Conservation (phyloP, 2,888 invertebrate species). For the Cheilosia impressa region DNA sequence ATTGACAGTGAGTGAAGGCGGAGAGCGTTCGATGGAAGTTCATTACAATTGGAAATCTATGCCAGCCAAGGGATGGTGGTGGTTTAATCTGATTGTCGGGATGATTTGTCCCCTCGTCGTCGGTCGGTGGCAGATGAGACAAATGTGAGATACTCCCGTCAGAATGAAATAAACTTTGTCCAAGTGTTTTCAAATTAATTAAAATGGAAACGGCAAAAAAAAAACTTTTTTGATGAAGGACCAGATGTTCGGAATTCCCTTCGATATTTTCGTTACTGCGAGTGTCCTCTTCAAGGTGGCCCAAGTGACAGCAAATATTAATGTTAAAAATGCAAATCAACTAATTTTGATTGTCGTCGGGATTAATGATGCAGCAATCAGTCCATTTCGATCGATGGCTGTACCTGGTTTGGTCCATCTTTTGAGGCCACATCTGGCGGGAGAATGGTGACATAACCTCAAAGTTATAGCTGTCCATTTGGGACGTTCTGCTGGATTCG, state of each 20-base stretch:
- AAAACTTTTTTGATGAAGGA: slow-evolving; percentile 16
- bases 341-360: slow-evolving; percentile 6
- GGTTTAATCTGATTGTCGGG: slow-evolving; percentile 71
- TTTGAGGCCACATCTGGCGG: too few relatives aligned
- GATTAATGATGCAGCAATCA: slow-evolving; percentile 30
- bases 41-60: slow-evolving; percentile 60
- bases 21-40: slow-evolving; percentile 55
- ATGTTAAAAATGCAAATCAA: slow-evolving; percentile 36
- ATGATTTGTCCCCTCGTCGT: slow-evolving; percentile 58
- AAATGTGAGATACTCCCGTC: slow-evolving; percentile 28
- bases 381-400: not conserved
- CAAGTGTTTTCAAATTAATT: slow-evolving; percentile 70
- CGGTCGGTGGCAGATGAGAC: not conserved
- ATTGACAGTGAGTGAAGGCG: slow-evolving; percentile 52
- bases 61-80: not conserved
- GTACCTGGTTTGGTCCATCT: too few relatives aligned
- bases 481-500: too few relatives aligned
- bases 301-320: slow-evolving; percentile 37
- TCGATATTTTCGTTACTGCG: not conserved
- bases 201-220: slow-evolving; percentile 8
- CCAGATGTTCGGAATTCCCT: slow-evolving; percentile 45
- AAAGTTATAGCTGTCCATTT: too few relatives aligned
- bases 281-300: slow-evolving; percentile 35
- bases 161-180: slow-evolving; percentile 67
- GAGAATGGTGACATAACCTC: too few relatives aligned